A percentile compares a stretch with the other conserved stretches of the same genome.
Evolutionary conservation across 2,113 vertebrate species (phyloP).

Genomic region (Protobothrops mucrosquamatus): DNA sequence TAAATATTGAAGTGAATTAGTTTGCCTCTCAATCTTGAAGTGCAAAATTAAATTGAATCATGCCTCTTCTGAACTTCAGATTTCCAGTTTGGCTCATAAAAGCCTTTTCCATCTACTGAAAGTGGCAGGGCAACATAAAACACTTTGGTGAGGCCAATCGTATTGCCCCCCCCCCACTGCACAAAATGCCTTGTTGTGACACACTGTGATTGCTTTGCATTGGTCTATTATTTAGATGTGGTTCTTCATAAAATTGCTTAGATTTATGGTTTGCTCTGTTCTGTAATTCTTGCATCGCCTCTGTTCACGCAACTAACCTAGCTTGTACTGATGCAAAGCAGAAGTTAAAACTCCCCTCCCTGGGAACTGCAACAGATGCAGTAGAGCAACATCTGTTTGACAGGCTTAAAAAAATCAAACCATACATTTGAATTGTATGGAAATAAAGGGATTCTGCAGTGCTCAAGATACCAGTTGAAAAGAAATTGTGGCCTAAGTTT

Average conservation of each 20-base stretch:
- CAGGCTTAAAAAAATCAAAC: not conserved
- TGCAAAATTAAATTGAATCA: not conserved
- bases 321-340: not conserved
- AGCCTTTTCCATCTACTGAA: not conserved
- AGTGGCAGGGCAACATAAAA: not conserved
- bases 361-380: not conserved
- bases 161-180: not conserved
- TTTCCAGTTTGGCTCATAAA: not conserved
- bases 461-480: not conserved
- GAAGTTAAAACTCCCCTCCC: conserved; percentile 1
- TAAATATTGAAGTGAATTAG: not conserved
- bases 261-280: not conserved
- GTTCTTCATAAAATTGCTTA: not conserved
- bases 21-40: not conserved
- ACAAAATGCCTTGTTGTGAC: not conserved
- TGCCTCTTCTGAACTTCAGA: not conserved
- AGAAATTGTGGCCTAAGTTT: not conserved
- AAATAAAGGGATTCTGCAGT: not conserved
- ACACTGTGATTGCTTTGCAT: not conserved
- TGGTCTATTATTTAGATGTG: not conserved
- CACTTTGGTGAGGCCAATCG: not conserved
- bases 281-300: no score
- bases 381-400: not conserved
- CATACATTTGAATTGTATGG: not conserved
- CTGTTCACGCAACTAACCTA: not conserved